Evolutionary conservation across 2,113 vertebrate species (phyloP).

Genomic region (Hippocampus comes): DNA sequence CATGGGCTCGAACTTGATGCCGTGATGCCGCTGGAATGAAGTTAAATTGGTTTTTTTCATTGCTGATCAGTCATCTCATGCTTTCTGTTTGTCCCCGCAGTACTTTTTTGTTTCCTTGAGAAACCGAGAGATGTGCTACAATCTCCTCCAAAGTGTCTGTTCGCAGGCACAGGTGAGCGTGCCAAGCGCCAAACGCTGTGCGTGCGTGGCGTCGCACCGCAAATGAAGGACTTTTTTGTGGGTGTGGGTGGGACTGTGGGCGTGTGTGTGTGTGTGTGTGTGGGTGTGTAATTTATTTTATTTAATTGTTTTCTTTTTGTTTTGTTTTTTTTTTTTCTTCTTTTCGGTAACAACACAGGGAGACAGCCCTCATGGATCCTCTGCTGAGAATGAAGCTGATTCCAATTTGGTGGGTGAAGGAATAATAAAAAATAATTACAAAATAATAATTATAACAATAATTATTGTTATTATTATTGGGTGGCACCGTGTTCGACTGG

Average conservation of each 20-base stretch:
- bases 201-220: neutral
- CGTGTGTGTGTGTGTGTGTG: too few relatives aligned
- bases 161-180: constrained; percentile 59
- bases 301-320: neutral
- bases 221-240: neutral
- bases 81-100: constrained; percentile 51
- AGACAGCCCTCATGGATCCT: constrained; percentile 29
- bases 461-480: too few relatives aligned
- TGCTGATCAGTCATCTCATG: neutral
- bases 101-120: constrained; percentile 74
- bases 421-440: neutral
- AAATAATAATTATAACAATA: too few relatives aligned
- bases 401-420: constrained; percentile 54
- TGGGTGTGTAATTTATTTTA: neutral
- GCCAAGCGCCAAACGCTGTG: neutral
- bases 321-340: neutral
- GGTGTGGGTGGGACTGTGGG: too few relatives aligned
- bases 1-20: neutral
- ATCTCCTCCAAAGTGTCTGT: constrained; percentile 66
- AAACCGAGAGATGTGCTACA: constrained; percentile 69
- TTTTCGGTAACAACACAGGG: constrained; percentile 42
- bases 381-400: constrained; percentile 36
- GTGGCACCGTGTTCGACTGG: too few relatives aligned
- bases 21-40: neutral
- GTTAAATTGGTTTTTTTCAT: neutral